Conservation (phyloP, 92 coral and sea anemone genomes). For the Epizoanthus illoricatus region DNA sequence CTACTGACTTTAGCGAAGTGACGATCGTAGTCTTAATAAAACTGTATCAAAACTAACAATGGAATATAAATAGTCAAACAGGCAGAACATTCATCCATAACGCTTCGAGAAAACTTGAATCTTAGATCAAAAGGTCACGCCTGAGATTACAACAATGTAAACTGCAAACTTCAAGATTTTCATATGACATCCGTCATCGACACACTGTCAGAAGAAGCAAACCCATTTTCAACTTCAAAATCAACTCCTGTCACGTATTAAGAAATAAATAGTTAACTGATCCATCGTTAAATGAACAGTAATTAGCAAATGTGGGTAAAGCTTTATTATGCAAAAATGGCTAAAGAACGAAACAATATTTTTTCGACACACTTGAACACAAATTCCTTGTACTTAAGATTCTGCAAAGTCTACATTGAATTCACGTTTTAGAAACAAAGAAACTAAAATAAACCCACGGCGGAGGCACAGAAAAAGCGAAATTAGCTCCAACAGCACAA, state of each 20-base stretch:
- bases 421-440: slow-evolving; percentile 62
- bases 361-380: slow-evolving; percentile 43
- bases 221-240: slow-evolving; percentile 44
- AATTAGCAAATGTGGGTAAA: slow-evolving; percentile 43
- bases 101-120: slow-evolving; percentile 16
- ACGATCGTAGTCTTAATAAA: slow-evolving; percentile 58
- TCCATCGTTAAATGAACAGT: slow-evolving; percentile 67
- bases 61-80: slow-evolving; percentile 35
- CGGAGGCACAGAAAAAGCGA: slow-evolving; percentile 27
- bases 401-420: slow-evolving; percentile 37
- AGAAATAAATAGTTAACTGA: slow-evolving; percentile 56
- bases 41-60: slow-evolving; percentile 66
- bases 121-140: slow-evolving; percentile 33
- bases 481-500: slow-evolving; percentile 15
- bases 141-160: slow-evolving; percentile 6
- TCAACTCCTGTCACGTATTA: slow-evolving; percentile 41
- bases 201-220: slow-evolving; percentile 23
- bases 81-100: slow-evolving; percentile 39
- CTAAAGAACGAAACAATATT: slow-evolving; percentile 43
- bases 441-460: slow-evolving; percentile 35
- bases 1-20: slow-evolving; percentile 76
- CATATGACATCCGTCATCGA: slow-evolving; percentile 9
- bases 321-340: slow-evolving; percentile 52
- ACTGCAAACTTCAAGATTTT: slow-evolving; percentile 33
- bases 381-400: slow-evolving; percentile 39